phyloP scores from a whole-genome alignment of 2,113 vertebrate genomes.

The Mormyrus lacerda region DNA sequence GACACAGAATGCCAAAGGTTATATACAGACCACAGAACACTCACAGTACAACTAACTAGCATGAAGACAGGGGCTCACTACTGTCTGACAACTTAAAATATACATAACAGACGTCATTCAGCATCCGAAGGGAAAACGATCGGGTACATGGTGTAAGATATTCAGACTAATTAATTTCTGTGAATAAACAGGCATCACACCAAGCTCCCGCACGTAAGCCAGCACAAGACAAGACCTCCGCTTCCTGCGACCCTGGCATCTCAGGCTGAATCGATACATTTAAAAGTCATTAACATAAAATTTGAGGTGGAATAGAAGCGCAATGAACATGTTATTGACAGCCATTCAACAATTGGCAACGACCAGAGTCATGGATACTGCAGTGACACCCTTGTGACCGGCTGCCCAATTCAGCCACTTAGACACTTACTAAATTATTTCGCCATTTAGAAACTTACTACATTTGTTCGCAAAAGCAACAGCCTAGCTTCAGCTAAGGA shows the following conservation, averaged over 20 bases:
- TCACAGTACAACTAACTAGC: neutral
- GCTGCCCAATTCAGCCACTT: neutral
- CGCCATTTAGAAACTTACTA: neutral
- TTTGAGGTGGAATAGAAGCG: neutral
- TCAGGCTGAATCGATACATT: neutral
- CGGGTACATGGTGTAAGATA: neutral
- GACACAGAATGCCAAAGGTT: neutral
- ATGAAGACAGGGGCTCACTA: neutral
- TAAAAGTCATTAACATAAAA: neutral
- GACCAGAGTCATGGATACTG: neutral
- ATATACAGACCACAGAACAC: neutral
- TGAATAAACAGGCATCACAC: neutral
- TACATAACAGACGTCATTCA: neutral
- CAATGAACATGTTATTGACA: neutral
- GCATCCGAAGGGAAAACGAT: neutral
- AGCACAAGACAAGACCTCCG: constrained; percentile 12
- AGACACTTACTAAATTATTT: neutral
- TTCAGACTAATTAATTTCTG: neutral
- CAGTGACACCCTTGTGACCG: neutral
- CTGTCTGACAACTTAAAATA: neutral
- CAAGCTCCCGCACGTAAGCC: neutral
- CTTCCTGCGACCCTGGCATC: constrained; percentile 47
- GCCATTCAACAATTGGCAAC: neutral
- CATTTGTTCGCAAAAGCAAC: neutral
- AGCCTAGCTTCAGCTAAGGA: neutral